Evolutionary conservation across 2,888 invertebrate genomes (phyloP), one percentile per base, ranked within the genome.

Genomic region (Podabrus alpinus): DNA sequence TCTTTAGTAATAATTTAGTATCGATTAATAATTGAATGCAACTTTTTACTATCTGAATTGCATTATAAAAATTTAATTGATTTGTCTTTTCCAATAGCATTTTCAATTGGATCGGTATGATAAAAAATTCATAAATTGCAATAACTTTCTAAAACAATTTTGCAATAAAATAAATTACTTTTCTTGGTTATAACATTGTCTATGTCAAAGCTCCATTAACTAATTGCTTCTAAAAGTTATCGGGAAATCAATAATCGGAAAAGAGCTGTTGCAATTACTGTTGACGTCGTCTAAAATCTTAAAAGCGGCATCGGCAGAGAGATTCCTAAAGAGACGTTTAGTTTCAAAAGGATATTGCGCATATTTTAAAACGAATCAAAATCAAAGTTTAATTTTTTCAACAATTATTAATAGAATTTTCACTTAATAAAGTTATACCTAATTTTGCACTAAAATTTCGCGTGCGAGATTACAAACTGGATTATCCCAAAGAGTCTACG

Each of bases 131-230:
- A 64, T n/a, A 64, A 64, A 64, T 21, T 64, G 17, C 19, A 64
- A 64, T 64, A n/a, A 64, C 19, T 64, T 19, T 64, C 7, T 45
- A 64, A 19, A 64, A 64, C n/a, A 64, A 64, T 64, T 64, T 19
- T 64, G 17, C 21, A 64, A 19, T 64, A n/a, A 45, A 45, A 19
- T 64, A 64, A 64, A 64, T 64, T 64, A 64, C 62, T 64, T 64
- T 64, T 64, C 19, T 19, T 64, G 19, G 19, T 64, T 64, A 64
- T 64, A 64, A 64, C 62, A 64, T 64, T 64, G 62, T 64, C 62
- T 64, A 64, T 64, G 62, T 71, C 70, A 71, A 71, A 71, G 64
- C 64, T 71, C 70, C 70, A 71, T 71, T 71, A 71, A 71, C 70
- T 71, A 71, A 71, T 71, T 71, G 70, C 70, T 71, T 69, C 64